Conservation (phyloP, 1,140 invertebrate species). For the Daktulosphaira vitifoliae region DNA sequence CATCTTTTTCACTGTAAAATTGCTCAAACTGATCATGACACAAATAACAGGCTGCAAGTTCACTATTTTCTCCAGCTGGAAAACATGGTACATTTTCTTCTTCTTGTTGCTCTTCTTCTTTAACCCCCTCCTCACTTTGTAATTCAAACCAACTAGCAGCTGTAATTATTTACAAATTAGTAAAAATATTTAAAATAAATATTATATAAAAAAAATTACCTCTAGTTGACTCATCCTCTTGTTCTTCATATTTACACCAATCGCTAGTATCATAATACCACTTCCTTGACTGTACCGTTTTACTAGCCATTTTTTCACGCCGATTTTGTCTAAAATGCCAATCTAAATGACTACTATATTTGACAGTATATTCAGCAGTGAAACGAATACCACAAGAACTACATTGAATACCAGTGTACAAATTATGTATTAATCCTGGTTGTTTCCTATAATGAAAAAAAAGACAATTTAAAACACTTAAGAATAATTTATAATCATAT, state of each 20-base stretch:
- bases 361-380: slow-evolving; percentile 72
- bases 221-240: slow-evolving; percentile 85
- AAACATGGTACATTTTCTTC: slow-evolving; percentile 53
- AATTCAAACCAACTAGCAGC: slow-evolving; percentile 83
- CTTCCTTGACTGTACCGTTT: slow-evolving; percentile 69
- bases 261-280: slow-evolving; percentile 87
- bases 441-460: slow-evolving; percentile 41
- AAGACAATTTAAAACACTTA: too few species aligned
- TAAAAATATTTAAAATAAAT: slow-evolving; percentile 2
- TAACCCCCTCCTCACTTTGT: slow-evolving; percentile 45
- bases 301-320: slow-evolving; percentile 70
- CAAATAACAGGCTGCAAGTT: slow-evolving; percentile 63
- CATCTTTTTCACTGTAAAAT: slow-evolving; percentile 89
- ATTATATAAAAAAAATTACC: slow-evolving; percentile 46
- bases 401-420: slow-evolving; percentile 76
- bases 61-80: slow-evolving; percentile 49
- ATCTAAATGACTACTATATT: slow-evolving; percentile 87
- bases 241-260: slow-evolving; percentile 91
- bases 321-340: slow-evolving; percentile 95
- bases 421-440: slow-evolving; percentile 45
- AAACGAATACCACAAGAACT: slow-evolving; percentile 87
- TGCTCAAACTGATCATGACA: slow-evolving; percentile 87
- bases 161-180: slow-evolving; percentile 40
- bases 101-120: slow-evolving; percentile 43
- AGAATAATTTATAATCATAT: neutral